Evolutionary conservation across 2,888 invertebrate genomes (phyloP).

Genomic region (Eupithecia abbreviata): DNA sequence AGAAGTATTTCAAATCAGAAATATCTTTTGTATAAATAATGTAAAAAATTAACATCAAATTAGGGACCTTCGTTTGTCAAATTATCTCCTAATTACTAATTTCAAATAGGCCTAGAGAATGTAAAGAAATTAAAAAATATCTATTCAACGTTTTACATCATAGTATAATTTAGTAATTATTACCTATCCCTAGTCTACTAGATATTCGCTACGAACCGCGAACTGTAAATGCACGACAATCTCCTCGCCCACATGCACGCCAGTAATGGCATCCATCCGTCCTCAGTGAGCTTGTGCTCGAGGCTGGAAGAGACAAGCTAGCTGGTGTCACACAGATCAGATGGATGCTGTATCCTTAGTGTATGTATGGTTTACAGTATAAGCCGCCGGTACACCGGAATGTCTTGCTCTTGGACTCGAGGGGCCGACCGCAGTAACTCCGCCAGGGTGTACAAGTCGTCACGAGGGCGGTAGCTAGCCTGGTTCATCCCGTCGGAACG

Average conservation of each 20-base stretch:
- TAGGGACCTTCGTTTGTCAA: slow-evolving; percentile 7
- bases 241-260: slow-evolving; percentile 61
- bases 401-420: slow-evolving; percentile 81
- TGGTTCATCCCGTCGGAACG: slow-evolving; percentile 75
- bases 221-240: slow-evolving; percentile 75
- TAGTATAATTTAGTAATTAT: slow-evolving; percentile 48
- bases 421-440: slow-evolving; percentile 83
- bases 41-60: slow-evolving; percentile 5
- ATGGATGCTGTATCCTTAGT: slow-evolving; percentile 53
- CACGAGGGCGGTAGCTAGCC: slow-evolving; percentile 78
- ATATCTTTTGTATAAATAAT: background rate
- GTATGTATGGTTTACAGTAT: slow-evolving; percentile 77
- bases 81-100: slow-evolving; percentile 16
- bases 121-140: slow-evolving; percentile 47
- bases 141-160: slow-evolving; percentile 43
- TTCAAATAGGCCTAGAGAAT: slow-evolving; percentile 60
- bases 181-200: slow-evolving; percentile 59
- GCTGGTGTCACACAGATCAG: slow-evolving; percentile 47
- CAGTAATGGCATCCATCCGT: slow-evolving; percentile 55
- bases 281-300: slow-evolving; percentile 42
- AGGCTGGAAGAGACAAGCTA: slow-evolving; percentile 40
- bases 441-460: slow-evolving; percentile 84
- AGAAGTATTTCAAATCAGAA: background rate
- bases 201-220: slow-evolving; percentile 74
- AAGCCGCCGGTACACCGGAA: slow-evolving; percentile 85